A percentile compares a stretch with the other conserved stretches of the same genome.
Conservation (phyloP, 2,888 invertebrate genomes). For the Agrochola lychnidis region DNA sequence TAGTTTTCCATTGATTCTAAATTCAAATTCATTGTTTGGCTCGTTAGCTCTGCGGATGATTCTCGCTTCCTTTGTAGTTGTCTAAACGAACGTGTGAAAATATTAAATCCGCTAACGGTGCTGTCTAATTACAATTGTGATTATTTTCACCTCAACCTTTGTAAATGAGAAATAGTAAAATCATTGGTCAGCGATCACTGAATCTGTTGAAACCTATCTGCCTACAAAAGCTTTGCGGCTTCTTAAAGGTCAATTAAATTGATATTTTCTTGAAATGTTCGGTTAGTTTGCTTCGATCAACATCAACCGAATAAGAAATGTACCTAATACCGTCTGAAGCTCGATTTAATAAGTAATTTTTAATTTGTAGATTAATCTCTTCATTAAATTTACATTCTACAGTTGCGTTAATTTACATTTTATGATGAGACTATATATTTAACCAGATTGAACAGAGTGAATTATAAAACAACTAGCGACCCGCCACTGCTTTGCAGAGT, state of each 20-base stretch:
- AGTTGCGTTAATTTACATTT: slow-evolving; percentile 4
- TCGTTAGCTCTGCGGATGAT: slow-evolving; percentile 76
- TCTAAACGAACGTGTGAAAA: slow-evolving; percentile 82
- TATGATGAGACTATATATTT: neutral
- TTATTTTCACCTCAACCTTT: slow-evolving; percentile 57
- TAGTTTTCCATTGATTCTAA: slow-evolving; percentile 85
- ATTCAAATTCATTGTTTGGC: slow-evolving; percentile 82
- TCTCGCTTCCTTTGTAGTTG: slow-evolving; percentile 77
- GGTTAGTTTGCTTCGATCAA: slow-evolving; percentile 26
- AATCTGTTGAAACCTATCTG: slow-evolving; percentile 2
- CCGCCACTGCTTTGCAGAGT: neutral
- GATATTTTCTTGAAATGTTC: slow-evolving; percentile 49
- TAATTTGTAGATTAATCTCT: slow-evolving; percentile 26
- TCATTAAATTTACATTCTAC: neutral
- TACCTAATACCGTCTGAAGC: neutral
- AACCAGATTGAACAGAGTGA: neutral
- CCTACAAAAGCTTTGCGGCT: slow-evolving; percentile 28
- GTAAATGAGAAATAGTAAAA: slow-evolving; percentile 59
- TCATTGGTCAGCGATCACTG: slow-evolving; percentile 40
- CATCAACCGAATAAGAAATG: slow-evolving; percentile 10
- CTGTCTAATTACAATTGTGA: slow-evolving; percentile 68
- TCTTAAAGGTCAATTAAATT: slow-evolving; percentile 55
- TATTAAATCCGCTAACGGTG: slow-evolving; percentile 68
- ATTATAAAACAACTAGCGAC: neutral
- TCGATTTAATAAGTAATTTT: slow-evolving; percentile 22